These are phyloP conservation scores for Euzophera pinguis DNA, from an alignment of 2,888 invertebrate species.

Conservation along the genomic window DNA sequence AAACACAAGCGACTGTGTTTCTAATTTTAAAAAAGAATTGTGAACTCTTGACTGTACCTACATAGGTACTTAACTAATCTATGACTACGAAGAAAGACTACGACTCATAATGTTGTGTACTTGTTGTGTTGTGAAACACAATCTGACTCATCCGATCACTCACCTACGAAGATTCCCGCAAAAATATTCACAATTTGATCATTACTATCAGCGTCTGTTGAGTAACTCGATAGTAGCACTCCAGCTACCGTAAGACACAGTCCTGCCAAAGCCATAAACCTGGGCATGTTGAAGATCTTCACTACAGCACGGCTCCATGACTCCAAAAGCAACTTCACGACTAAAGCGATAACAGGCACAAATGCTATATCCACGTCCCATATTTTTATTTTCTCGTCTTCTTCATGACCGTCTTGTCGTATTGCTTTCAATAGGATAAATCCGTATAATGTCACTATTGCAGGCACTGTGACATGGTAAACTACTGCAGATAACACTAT, in stretches of 20 bases:
- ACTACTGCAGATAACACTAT: constrained; percentile 79
- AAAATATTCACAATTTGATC: constrained; percentile 71
- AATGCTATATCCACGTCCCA: constrained; percentile 81
- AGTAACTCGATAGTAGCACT: constrained; percentile 73
- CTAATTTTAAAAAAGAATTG: no score
- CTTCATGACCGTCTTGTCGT: constrained; percentile 66
- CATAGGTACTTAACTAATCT: no score
- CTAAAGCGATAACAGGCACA: constrained; percentile 80
- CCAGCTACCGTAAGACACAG: constrained; percentile 80
- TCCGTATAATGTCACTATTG: constrained; percentile 76
- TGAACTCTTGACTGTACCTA: no score
- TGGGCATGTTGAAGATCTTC: constrained; percentile 78
- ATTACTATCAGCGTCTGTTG: constrained; percentile 62
- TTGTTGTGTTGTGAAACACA: background rate
- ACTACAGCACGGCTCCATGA: constrained; percentile 80
- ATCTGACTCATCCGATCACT: constrained; percentile 21
- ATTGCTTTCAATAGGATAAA: constrained; percentile 75
- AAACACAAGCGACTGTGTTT: no score
- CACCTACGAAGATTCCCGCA: constrained; percentile 76
- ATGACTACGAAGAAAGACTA: no score
- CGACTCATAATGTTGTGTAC: no score
- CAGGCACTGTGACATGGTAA: constrained; percentile 81
- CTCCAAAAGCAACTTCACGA: constrained; percentile 79
- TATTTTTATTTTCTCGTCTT: constrained; percentile 56
- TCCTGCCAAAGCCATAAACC: constrained; percentile 78